These are phyloP conservation scores for Ursus arctos DNA, from an alignment of 2,113 vertebrate genomes.

Conservation along the genomic window DNA sequence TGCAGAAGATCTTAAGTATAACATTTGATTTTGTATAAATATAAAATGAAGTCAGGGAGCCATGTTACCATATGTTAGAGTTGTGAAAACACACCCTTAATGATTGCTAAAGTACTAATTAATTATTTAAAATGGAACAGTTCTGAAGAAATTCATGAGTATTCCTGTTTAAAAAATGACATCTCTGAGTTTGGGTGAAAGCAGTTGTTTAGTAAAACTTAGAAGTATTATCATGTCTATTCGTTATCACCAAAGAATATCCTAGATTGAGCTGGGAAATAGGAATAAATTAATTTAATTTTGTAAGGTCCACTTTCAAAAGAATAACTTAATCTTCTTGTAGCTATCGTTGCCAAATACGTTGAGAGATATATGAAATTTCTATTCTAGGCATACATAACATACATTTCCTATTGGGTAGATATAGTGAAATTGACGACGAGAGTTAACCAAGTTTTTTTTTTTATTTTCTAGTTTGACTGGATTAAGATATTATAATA, in stretches of 20 bases:
- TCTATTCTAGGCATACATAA: constrained; percentile 24
- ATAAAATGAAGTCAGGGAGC: neutral
- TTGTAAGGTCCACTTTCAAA: constrained; percentile 10
- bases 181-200: constrained; percentile 20
- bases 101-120: neutral
- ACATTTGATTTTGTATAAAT: constrained; percentile 14
- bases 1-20: neutral
- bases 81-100: constrained; percentile 6
- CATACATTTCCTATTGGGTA: neutral
- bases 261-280: neutral
- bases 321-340: neutral
- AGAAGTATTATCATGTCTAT: neutral
- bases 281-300: neutral
- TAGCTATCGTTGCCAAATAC: neutral
- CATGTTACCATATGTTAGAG: neutral
- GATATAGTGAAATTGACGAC: neutral
- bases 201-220: constrained; percentile 36
- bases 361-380: neutral
- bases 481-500: constrained; percentile 12
- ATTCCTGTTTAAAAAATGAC: constrained; percentile 14
- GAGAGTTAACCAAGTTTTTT: neutral
- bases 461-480: neutral
- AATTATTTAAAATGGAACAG: neutral
- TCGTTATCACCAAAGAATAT: neutral
- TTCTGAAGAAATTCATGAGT: constrained; percentile 29